Conservation (phyloP, 1,140 invertebrate genomes). For the Rhyacophila brunnea region DNA sequence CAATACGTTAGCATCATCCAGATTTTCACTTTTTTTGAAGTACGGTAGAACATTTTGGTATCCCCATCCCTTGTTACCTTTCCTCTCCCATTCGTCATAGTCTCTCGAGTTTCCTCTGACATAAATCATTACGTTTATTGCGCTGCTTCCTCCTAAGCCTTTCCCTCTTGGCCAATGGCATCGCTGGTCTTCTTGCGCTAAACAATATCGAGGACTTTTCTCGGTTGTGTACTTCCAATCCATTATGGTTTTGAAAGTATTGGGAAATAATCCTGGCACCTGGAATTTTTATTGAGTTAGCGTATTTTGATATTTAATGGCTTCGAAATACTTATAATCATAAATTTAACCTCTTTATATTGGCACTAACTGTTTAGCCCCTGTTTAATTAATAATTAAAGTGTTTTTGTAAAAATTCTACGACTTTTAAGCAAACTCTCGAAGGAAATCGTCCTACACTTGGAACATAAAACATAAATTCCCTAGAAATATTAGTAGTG, state of each 20-base stretch:
- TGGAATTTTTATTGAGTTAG: too few species aligned
- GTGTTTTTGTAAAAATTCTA: too few species aligned
- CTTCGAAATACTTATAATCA: too few species aligned
- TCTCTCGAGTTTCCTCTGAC: slow-evolving; percentile 57
- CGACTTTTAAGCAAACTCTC: too few species aligned
- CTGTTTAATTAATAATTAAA: too few species aligned
- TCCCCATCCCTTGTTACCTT: slow-evolving; percentile 58
- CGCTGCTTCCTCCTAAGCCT: slow-evolving; percentile 55
- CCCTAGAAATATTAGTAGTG: too few species aligned
- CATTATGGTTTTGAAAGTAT: slow-evolving; percentile 31
- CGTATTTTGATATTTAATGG: too few species aligned
- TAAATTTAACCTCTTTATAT: too few species aligned
- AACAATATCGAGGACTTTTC: slow-evolving; percentile 47
- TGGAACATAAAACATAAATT: too few species aligned
- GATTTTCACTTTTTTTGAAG: slow-evolving; percentile 49
- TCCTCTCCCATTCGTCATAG: slow-evolving; percentile 59
- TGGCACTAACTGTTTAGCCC: too few species aligned
- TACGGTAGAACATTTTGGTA: slow-evolving; percentile 55
- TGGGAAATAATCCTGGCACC: slow-evolving; percentile 11
- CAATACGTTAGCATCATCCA: slow-evolving; percentile 4
- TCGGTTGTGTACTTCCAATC: slow-evolving; percentile 59
- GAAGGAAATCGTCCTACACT: too few species aligned
- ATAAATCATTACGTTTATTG: slow-evolving; percentile 62
- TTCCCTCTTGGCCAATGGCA: slow-evolving; percentile 46
- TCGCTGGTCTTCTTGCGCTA: slow-evolving; percentile 39